Evolutionary conservation across 2,888 invertebrate genomes (phyloP), one percentile per base, ranked within the genome.

Genomic region (Cataglyphis cursor): DNA sequence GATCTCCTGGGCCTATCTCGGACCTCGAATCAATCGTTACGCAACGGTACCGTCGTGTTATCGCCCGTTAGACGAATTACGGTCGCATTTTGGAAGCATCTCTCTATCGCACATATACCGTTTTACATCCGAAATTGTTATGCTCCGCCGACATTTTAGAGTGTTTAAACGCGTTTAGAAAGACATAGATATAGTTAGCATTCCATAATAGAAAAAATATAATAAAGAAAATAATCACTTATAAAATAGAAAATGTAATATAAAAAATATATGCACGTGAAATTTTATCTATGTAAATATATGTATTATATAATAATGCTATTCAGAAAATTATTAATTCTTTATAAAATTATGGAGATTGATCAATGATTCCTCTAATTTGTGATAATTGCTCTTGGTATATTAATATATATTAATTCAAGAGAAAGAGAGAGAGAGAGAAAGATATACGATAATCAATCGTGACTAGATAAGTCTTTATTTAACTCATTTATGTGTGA

Each of bases 1-100:
- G 61, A 59, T 48, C 66, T 66, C 51, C 38, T 38, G 66, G 61
- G 61, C 82, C 38, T 87, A 87, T 88, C 87, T 72, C 57, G 6
- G 31, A 44, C 5, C 12, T 38, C 10, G 62, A 31, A 72, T 75
- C 78, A 81, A 85, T 87, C 81, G 65, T 76, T 76, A 74, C 31
- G 9, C 81, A 62, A 78, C 81, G 83, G 74, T 87, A 80, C 44
- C 10, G 31, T 64, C 38, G 21, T 59, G 21, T 9, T 64, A 57
- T 76, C 76, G 10, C 38, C 41, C 28, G 66, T 70, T 61, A 48
- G 18, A 59, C 31, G 44, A 68, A 59, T 59, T 59, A 70, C 35
- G 59, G 24, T 59, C 12, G 8, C 44, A 21, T 35, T 59, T 68
- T 21, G 18, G 18, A 57, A 68, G 18, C 44, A 44, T 21, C 18